A percentile compares a stretch with the other conserved stretches of the same genome.
Conservation (phyloP, 1,140 invertebrate species). For the Brachionus asplanchnoidis region DNA sequence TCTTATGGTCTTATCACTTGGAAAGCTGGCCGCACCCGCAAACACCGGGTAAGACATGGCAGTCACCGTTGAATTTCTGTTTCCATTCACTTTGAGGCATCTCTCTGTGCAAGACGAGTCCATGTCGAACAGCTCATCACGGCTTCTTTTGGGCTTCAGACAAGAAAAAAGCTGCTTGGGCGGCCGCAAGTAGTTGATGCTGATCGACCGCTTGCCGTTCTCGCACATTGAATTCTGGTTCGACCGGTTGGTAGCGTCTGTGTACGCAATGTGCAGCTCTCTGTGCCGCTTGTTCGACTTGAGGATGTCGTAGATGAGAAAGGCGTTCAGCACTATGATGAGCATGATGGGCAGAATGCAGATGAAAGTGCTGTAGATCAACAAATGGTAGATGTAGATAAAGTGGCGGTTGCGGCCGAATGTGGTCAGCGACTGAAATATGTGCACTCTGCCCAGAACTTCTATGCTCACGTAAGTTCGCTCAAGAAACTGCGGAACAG, state of each 20-base stretch:
- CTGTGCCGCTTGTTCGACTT: conserved; percentile 36
- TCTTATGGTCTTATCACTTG: neutral
- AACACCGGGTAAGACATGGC: neutral
- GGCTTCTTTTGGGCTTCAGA: neutral
- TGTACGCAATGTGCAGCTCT: conserved; percentile 1
- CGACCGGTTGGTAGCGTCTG: neutral
- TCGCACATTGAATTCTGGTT: neutral
- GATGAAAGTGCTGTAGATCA: conserved; percentile 21
- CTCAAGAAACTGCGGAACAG: conserved; percentile 31
- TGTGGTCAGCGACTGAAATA: conserved; percentile 25
- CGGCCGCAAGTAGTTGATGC: conserved; percentile 1
- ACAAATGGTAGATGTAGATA: conserved; percentile 33
- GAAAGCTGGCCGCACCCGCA: neutral
- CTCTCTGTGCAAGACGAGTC: neutral
- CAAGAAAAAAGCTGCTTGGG: conserved; percentile 9
- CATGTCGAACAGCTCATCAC: neutral
- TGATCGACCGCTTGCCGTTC: neutral
- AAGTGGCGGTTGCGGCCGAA: conserved; percentile 12
- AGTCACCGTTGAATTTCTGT: neutral
- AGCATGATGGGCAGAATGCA: conserved; percentile 17
- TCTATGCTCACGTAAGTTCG: conserved; percentile 2
- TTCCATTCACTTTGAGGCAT: conserved; percentile 13
- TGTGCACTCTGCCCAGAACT: neutral
- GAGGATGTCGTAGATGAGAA: conserved; percentile 15
- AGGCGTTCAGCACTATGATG: conserved; percentile 5